A percentile compares a stretch with the other conserved stretches of the same genome.
Evolutionary conservation across 1,140 invertebrate genomes (phyloP).

Genomic region (Drosophila orosa): DNA sequence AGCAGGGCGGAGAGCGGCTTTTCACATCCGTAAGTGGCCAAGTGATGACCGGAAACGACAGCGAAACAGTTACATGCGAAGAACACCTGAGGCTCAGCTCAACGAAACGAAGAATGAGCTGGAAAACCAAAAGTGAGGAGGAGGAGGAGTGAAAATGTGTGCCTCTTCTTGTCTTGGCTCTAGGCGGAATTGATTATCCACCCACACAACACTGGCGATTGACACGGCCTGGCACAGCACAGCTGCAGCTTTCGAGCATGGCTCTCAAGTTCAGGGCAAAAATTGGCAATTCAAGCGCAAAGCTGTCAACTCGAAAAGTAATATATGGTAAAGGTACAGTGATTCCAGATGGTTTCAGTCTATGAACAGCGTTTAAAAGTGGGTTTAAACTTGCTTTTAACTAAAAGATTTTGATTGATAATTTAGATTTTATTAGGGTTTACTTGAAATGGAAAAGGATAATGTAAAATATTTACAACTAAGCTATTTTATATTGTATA

Average conservation of each 20-base stretch:
- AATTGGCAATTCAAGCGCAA: constrained; percentile 75
- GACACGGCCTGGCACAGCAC: constrained; percentile 54
- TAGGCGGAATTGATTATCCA: constrained; percentile 71
- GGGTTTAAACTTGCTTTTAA: background rate
- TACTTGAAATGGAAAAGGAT: too few species aligned
- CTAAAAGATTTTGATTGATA: background rate
- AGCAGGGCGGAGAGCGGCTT: background rate
- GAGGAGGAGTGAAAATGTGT: constrained; percentile 9
- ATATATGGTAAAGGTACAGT: constrained; percentile 1
- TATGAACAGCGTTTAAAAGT: background rate
- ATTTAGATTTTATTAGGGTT: background rate
- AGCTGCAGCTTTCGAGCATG: constrained; percentile 48
- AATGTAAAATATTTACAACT: background rate
- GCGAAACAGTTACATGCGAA: constrained; percentile 61
- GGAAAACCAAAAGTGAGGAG: background rate
- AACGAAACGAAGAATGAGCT: constrained; percentile 2
- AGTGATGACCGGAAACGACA: constrained; percentile 77
- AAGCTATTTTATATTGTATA: background rate
- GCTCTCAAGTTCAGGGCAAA: constrained; percentile 62
- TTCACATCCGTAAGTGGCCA: constrained; percentile 68
- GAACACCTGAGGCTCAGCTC: constrained; percentile 62
- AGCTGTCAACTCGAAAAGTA: constrained; percentile 60
- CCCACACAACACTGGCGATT: constrained; percentile 48
- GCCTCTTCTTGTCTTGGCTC: constrained; percentile 31
- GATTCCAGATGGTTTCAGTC: constrained; percentile 15